Base-by-base conservation (phyloP, 2,888 invertebrate genomes). In the Salpingus planirostris region DNA sequence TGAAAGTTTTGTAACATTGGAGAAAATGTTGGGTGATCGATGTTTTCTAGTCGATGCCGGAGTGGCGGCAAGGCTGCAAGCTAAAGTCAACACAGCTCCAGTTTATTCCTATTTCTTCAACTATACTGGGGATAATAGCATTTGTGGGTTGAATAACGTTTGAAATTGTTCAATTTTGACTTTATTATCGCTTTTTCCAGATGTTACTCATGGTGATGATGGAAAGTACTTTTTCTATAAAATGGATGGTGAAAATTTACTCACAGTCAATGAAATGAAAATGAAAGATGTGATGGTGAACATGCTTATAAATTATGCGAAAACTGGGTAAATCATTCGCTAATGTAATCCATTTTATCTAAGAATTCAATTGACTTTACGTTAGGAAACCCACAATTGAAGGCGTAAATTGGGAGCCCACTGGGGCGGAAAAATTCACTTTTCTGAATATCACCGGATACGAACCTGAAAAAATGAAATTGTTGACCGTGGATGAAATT, bases 51-150 rank as follows among this genome's bases (percentile, higher is more conserved):
- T 59, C 2, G 73, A 71, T 11, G 69, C 71, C 0, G 71, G 73
- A 11, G 66, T 67, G 29, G 62, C 73, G 11, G 69, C 76, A 0
- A 67, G 68, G 41, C 43, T 73, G 22, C 76, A 76, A 49, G 71
- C 76, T 0, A 48, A 59, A 11, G 59, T 57, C 26, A 69, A 69
- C 3, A 61, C 66, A 8, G 69, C 70, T 42, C 76, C 78, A 0
- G 69, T 75, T 1, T 76, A 73, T 59, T 63, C 73, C 32, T 78
- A 76, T 51, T 65, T 71, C 12, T 70, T 71, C 0, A 54, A 59
- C n/a, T 46, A 49, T 35, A 14, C 31, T 2, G 24, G 24, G 3
- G 31, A 31, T 5, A n/a, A n/a, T n/a, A n/a, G n/a, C n/a, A n/a
- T n/a, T n/a, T n/a, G n/a, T n/a, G n/a, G n/a, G n/a, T n/a, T n/a